phyloP scores from a whole-genome alignment of 2,113 vertebrate species.

The Grallaria varia region DNA sequence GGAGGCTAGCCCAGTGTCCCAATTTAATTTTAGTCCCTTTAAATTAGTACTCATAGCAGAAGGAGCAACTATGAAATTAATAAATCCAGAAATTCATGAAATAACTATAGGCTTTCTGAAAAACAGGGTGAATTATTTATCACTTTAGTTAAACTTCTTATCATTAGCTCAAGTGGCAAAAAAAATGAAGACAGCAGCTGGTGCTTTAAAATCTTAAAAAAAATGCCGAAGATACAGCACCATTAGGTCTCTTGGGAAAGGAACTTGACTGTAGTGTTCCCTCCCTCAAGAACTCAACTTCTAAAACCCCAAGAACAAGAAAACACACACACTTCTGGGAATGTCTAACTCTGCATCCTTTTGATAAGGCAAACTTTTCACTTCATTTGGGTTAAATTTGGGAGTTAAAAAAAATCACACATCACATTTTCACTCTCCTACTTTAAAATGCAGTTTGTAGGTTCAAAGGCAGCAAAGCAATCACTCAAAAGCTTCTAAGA shows the following conservation, averaged over 20 bases:
- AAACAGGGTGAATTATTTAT: constrained; percentile 61
- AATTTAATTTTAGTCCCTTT: not conserved
- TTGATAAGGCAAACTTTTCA: constrained; percentile 23
- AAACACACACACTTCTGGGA: not conserved
- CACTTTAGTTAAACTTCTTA: constrained; percentile 56
- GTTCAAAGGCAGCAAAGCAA: constrained; percentile 27
- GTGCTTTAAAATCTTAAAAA: constrained; percentile 12
- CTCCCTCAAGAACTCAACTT: constrained; percentile 15
- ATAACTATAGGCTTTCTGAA: constrained; percentile 46
- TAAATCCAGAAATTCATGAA: constrained; percentile 43
- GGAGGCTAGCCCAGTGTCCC: not conserved
- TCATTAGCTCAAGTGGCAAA: constrained; percentile 40
- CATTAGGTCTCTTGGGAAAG: not conserved
- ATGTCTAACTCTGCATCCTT: not conserved
- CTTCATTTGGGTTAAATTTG: constrained; percentile 27
- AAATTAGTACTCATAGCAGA: not conserved
- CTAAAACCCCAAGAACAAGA: constrained; percentile 28
- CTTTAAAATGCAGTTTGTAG: constrained; percentile 24
- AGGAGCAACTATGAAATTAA: constrained; percentile 35
- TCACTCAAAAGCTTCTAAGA: constrained; percentile 18
- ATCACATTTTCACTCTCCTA: not conserved
- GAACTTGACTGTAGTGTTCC: constrained; percentile 9
- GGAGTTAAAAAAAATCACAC: constrained; percentile 37
- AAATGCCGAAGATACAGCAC: not conserved
- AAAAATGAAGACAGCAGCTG: constrained; percentile 1